These are phyloP conservation scores for Amphiura filiformis DNA, from an alignment of 35 echinoderm and acorn worm genomes.

Conservation along the genomic window DNA sequence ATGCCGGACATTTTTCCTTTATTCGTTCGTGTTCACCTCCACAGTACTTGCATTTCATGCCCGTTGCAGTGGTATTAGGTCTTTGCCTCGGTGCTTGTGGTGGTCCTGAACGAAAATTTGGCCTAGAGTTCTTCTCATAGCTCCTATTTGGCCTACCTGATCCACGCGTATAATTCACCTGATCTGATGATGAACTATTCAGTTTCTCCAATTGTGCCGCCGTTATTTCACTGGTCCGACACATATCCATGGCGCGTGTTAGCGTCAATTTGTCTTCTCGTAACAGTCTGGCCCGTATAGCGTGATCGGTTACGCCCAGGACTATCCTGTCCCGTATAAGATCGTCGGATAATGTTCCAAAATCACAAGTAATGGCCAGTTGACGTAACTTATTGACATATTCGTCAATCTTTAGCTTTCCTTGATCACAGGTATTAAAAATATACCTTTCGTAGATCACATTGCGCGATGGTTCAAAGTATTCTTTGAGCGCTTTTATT, in stretches of 20 bases:
- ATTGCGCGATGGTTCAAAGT: constrained; percentile 30
- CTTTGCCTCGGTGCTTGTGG: not conserved
- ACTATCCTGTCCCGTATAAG: constrained; percentile 60
- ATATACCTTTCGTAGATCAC: constrained; percentile 47
- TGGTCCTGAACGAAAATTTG: not conserved
- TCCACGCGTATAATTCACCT: not conserved
- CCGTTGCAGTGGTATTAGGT: not conserved
- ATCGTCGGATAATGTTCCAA: not conserved
- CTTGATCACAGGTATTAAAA: constrained; percentile 13
- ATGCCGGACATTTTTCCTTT: constrained; percentile 49
- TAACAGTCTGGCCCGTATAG: constrained; percentile 14
- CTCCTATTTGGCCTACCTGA: not conserved
- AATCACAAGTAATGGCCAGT: constrained; percentile 43
- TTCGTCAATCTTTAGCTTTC: not conserved
- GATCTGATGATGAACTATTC: too few species aligned
- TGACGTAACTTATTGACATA: constrained; percentile 20
- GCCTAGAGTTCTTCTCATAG: too few species aligned
- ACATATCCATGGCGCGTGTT: not conserved
- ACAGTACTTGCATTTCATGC: constrained; percentile 46
- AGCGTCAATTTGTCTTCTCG: not conserved
- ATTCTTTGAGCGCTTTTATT: not conserved
- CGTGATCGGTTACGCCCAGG: constrained; percentile 14
- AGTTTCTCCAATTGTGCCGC: constrained; percentile 29
- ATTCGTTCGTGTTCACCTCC: constrained; percentile 24
- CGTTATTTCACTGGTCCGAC: constrained; percentile 21